Evolutionary conservation across 2,113 vertebrate species (phyloP).

Genomic region (Psittacus erithacus): DNA sequence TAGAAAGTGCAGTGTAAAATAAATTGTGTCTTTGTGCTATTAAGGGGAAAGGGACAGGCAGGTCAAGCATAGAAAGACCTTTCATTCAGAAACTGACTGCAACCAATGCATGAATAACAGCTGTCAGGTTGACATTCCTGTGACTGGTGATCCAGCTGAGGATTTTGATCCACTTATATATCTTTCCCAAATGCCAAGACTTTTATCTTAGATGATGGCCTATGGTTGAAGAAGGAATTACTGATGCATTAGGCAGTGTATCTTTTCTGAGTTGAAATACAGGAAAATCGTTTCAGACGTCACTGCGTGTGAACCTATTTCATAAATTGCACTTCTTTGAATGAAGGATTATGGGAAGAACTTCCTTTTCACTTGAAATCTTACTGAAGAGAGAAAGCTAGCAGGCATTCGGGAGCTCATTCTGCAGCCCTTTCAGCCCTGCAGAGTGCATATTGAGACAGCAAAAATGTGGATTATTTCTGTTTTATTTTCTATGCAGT

Average conservation of each 20-base stretch:
- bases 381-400: background rate
- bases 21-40: constrained; percentile 2
- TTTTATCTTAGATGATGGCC: constrained; percentile 30
- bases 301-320: background rate
- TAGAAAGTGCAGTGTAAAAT: background rate
- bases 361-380: background rate
- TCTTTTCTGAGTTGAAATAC: background rate
- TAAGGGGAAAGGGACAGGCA: background rate
- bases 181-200: constrained; percentile 24
- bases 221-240: constrained; percentile 28
- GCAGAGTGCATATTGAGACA: background rate
- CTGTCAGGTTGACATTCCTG: constrained; percentile 16
- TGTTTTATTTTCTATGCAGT: background rate
- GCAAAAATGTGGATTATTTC: background rate
- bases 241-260: background rate
- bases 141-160: constrained; percentile 20
- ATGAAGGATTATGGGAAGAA: background rate
- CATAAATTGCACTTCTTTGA: background rate
- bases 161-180: constrained; percentile 18
- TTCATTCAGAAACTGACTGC: constrained; percentile 13
- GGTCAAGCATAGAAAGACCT: constrained; percentile 15
- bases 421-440: background rate
- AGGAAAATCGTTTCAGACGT: background rate
- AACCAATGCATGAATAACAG: constrained; percentile 17
- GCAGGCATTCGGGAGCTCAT: background rate